phyloP scores from a whole-genome alignment of 2,888 invertebrate species.

The Noctua pronuba region DNA sequence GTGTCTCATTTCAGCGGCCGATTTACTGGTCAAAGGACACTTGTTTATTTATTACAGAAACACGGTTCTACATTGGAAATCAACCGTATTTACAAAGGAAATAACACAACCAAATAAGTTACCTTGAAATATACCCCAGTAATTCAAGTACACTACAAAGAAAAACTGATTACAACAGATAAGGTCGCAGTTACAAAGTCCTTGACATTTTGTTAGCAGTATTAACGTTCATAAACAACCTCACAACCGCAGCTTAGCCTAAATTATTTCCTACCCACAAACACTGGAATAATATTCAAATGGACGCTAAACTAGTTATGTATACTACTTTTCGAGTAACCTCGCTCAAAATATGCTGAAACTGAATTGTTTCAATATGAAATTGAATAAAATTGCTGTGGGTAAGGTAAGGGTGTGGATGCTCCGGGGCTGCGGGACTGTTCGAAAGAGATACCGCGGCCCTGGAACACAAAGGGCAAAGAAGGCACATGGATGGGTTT shows the following conservation, averaged over 20 bases:
- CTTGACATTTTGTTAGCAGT: conserved; percentile 53
- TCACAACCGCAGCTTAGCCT: conserved; percentile 38
- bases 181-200: conserved; percentile 46
- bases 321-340: conserved; percentile 20
- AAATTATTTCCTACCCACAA: conserved; percentile 60
- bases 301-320: conserved; percentile 39
- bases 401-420: conserved; percentile 2
- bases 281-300: conserved; percentile 57
- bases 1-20: no score
- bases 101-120: conserved; percentile 7
- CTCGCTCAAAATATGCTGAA: conserved; percentile 39
- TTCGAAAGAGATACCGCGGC: no score
- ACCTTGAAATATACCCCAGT: conserved; percentile 18
- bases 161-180: conserved; percentile 55
- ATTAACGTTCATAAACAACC: conserved; percentile 51
- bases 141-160: conserved; percentile 37
- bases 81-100: not conserved
- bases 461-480: no score
- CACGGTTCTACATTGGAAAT: not conserved
- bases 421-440: no score
- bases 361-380: conserved; percentile 21
- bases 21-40: not conserved
- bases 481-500: no score
- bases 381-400: conserved; percentile 36
- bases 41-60: not conserved